These are phyloP conservation scores for Pteromalus puparum DNA, from an alignment of 1,140 invertebrate genomes.

Conservation along the genomic window DNA sequence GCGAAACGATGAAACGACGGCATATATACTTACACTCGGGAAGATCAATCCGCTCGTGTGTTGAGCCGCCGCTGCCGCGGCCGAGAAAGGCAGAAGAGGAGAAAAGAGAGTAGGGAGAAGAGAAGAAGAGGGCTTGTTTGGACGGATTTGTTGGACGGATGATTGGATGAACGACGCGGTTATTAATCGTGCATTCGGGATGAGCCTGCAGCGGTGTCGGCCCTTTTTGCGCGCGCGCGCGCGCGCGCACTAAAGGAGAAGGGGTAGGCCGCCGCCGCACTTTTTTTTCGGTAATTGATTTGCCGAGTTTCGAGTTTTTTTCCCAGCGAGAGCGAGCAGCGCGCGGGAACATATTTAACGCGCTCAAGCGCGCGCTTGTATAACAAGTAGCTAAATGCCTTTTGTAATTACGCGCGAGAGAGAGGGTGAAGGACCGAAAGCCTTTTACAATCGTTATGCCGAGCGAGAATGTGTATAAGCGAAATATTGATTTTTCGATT, in stretches of 20 bases:
- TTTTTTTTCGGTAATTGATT: slow-evolving; percentile 48
- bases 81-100: not conserved
- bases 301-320: slow-evolving; percentile 27
- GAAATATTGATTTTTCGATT: not conserved
- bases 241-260: not conserved
- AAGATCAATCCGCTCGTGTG: not conserved
- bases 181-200: slow-evolving; percentile 49
- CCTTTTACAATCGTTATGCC: not conserved
- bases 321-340: not conserved
- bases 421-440: not conserved
- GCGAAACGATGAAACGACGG: not conserved
- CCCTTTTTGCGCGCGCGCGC: not conserved
- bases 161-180: slow-evolving; percentile 49
- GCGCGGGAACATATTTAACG: slow-evolving; percentile 29
- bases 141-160: slow-evolving; percentile 52
- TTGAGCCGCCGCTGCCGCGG: not conserved
- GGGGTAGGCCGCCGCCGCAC: not conserved
- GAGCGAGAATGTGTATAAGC: too few relatives aligned
- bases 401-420: slow-evolving; percentile 18
- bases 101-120: not conserved
- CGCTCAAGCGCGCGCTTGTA: slow-evolving; percentile 9
- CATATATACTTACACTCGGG: not conserved
- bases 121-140: slow-evolving; percentile 40
- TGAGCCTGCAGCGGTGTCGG: not conserved
- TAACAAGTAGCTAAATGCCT: slow-evolving; percentile 42